These are phyloP conservation scores for Anoplolepis gracilipes DNA, from an alignment of 1,140 invertebrate species.

Conservation along the genomic window DNA sequence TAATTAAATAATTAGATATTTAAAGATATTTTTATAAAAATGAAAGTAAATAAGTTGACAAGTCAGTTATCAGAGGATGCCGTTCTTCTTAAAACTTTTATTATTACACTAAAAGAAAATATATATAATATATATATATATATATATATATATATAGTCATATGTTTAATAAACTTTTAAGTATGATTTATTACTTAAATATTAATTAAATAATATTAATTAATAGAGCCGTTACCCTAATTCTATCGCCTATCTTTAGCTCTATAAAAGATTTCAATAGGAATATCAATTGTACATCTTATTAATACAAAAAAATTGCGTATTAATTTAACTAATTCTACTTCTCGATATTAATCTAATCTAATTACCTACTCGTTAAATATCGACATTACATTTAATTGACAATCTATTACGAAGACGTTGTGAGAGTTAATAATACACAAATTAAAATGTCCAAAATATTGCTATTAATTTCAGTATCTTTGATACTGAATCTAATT, in stretches of 20 bases:
- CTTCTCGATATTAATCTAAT: background rate
- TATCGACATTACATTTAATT: background rate
- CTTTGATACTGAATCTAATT: background rate
- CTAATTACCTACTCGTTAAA: background rate
- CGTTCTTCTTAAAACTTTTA: background rate
- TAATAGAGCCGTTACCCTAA: background rate
- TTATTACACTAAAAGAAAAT: background rate
- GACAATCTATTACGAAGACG: background rate
- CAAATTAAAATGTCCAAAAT: background rate
- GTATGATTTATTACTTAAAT: background rate
- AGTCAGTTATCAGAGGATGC: background rate
- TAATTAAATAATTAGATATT: too few species aligned
- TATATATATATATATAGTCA: background rate
- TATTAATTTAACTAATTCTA: background rate
- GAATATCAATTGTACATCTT: constrained; percentile 12
- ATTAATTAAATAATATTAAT: background rate
- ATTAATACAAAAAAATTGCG: background rate
- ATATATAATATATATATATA: too few species aligned
- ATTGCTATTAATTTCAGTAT: background rate
- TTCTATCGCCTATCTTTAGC: constrained; percentile 35
- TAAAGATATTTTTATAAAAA: background rate
- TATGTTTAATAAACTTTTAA: background rate
- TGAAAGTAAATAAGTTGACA: background rate
- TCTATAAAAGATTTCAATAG: constrained; percentile 9
- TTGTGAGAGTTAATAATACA: background rate